These are phyloP conservation scores for Haemorhous mexicanus DNA, from an alignment of 2,113 vertebrate species.

Conservation along the genomic window DNA sequence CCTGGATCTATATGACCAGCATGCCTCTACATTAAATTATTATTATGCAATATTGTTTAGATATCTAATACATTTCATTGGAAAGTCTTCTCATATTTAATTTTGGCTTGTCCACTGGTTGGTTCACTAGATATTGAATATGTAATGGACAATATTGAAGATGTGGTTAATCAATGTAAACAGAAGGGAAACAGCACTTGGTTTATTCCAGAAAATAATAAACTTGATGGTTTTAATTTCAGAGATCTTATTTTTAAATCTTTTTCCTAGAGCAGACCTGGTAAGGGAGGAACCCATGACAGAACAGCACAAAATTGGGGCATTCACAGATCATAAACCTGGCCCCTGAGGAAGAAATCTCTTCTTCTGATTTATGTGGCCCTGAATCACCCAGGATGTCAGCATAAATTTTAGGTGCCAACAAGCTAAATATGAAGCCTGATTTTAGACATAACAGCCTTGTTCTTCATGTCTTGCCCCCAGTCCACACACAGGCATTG, in stretches of 20 bases:
- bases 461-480: neutral
- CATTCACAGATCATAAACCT: neutral
- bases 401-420: neutral
- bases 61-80: neutral
- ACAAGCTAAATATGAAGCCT: neutral
- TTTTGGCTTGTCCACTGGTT: neutral
- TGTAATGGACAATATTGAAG: neutral
- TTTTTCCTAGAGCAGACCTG: neutral
- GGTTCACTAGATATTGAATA: neutral
- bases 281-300: neutral
- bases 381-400: neutral
- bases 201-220: neutral
- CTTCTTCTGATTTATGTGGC: neutral
- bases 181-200: neutral
- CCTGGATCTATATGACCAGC: neutral
- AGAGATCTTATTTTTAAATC: neutral
- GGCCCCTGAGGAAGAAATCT: neutral
- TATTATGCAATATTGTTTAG: neutral
- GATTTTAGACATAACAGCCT: neutral
- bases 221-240: neutral
- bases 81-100: neutral
- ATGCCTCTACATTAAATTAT: neutral
- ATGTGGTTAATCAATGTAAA: neutral
- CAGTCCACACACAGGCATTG: neutral
- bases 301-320: neutral